Evolutionary conservation across 2,797 vertebrate genomes (phyloP).

Genomic region (Yasuhikotakia modesta): DNA sequence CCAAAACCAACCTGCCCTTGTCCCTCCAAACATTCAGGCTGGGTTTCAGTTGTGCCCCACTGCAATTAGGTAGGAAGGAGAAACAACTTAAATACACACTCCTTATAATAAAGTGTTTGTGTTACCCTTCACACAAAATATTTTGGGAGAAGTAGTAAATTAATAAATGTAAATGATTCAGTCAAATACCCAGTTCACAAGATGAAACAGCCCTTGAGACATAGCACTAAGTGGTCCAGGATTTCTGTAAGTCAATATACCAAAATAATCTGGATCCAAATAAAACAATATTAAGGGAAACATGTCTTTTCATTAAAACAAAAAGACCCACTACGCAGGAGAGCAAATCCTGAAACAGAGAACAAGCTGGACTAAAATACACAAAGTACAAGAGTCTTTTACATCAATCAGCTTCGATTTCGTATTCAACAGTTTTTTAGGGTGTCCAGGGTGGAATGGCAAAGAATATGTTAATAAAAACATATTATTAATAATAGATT

Average conservation of each 20-base stretch:
- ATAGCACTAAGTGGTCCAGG: background rate
- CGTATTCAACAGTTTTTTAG: constrained; percentile 43
- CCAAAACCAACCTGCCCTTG: constrained; percentile 3
- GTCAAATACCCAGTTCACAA: background rate
- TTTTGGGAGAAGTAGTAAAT: background rate
- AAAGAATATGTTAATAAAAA: constrained; percentile 55
- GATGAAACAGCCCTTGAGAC: background rate
- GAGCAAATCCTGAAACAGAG: background rate
- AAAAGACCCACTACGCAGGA: background rate
- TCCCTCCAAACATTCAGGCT: constrained; percentile 19
- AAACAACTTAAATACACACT: constrained; percentile 2
- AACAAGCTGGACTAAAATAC: background rate
- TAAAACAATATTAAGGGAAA: background rate
- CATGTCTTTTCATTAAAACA: background rate
- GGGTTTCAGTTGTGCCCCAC: constrained; percentile 16
- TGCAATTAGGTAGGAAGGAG: constrained; percentile 22
- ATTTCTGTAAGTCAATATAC: background rate
- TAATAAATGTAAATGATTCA: no score
- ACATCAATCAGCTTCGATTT: background rate
- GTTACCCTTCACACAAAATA: background rate
- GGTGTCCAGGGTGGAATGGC: constrained; percentile 40
- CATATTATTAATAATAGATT: constrained; percentile 60
- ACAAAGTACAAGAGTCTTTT: background rate
- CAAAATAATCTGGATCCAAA: background rate
- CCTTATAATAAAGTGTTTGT: background rate